These are phyloP conservation scores for Cydia splendana DNA, from an alignment of 1,140 invertebrate genomes.

Conservation along the genomic window DNA sequence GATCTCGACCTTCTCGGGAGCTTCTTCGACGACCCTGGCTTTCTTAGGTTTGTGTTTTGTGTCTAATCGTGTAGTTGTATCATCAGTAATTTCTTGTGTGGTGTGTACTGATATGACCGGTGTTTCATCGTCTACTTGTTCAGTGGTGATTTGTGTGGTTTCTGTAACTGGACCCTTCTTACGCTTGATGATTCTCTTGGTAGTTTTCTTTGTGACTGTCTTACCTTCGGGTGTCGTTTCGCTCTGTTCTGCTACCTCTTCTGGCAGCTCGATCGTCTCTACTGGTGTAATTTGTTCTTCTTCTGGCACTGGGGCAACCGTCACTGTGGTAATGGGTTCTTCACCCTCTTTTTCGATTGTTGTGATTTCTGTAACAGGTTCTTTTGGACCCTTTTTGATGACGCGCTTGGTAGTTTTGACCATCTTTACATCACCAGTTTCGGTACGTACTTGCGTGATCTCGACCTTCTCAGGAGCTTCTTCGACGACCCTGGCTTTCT, in stretches of 20 bases:
- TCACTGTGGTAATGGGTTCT: constrained; percentile 56
- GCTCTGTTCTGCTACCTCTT: constrained; percentile 47
- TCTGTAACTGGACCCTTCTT: constrained; percentile 50
- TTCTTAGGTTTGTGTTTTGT: constrained; percentile 34
- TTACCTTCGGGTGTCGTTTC: constrained; percentile 39
- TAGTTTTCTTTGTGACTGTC: constrained; percentile 57
- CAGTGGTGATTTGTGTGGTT: constrained; percentile 32
- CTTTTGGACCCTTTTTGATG: constrained; percentile 58
- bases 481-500: background rate
- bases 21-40: constrained; percentile 45
- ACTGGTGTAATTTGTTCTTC: background rate
- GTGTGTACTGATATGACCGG: constrained; percentile 39
- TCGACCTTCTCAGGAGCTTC: constrained; percentile 42
- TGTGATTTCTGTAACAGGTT: constrained; percentile 73
- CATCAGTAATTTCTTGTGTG: constrained; percentile 32
- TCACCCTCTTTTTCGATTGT: constrained; percentile 74
- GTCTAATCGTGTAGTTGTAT: background rate
- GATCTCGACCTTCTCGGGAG: constrained; percentile 62
- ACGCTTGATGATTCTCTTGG: constrained; percentile 64
- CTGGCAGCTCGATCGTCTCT: constrained; percentile 44
- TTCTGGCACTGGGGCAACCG: constrained; percentile 32
- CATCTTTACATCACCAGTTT: background rate
- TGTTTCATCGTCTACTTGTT: constrained; percentile 46
- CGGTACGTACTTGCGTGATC: background rate
- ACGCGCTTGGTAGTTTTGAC: background rate